Percentiles rank a stretch among this genome's conserved stretches.
Conservation (phyloP, 2,888 invertebrate species). For the Molorchus minor region DNA sequence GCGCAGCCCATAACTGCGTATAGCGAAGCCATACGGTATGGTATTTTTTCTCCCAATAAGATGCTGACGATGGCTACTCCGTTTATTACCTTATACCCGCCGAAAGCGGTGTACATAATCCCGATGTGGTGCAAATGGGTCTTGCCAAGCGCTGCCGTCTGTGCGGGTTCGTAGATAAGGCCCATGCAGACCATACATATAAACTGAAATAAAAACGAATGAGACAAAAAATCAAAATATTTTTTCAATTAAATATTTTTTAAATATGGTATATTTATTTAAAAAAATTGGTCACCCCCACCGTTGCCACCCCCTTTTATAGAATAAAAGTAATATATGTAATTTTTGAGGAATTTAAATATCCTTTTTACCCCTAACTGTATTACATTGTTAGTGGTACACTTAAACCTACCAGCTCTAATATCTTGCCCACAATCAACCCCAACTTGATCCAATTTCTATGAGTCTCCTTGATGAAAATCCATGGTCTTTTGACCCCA, state of each 20-base stretch:
- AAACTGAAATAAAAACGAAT: no score
- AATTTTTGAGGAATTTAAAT: no score
- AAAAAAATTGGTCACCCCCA: no score
- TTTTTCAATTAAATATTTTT: no score
- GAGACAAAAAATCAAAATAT: no score
- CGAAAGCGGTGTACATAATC: slow-evolving; percentile 73
- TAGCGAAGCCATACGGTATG: slow-evolving; percentile 71
- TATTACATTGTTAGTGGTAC: no score
- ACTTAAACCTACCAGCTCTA: slow-evolving; percentile 69
- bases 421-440: slow-evolving; percentile 68
- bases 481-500: slow-evolving; percentile 59
- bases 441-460: slow-evolving; percentile 44
- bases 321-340: no score
- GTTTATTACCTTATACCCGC: slow-evolving; percentile 74
- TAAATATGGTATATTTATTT: no score
- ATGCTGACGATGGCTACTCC: slow-evolving; percentile 69
- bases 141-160: slow-evolving; percentile 66
- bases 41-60: slow-evolving; percentile 69
- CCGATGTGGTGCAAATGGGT: slow-evolving; percentile 70
- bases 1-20: slow-evolving; percentile 71
- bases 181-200: slow-evolving; percentile 71
- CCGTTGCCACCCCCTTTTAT: no score
- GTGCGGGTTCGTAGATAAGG: slow-evolving; percentile 71
- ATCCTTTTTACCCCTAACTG: no score
- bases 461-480: slow-evolving; percentile 63